A percentile compares a stretch with the other conserved stretches of the same genome.
phyloP scores from a whole-genome alignment of 2,113 vertebrate species.

The Ivindomyrus marchei region DNA sequence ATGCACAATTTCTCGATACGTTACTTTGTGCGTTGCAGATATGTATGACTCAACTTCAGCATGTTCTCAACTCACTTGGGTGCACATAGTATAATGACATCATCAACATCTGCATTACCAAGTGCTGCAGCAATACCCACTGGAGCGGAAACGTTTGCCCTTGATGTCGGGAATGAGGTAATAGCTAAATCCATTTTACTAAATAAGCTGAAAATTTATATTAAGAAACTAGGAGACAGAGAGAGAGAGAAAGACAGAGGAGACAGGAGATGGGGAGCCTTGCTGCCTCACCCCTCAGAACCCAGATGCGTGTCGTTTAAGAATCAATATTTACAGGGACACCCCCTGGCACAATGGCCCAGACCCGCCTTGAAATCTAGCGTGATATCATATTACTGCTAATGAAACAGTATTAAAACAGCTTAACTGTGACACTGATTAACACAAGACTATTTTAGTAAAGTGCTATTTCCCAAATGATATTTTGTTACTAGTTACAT shows the following conservation, averaged over 20 bases:
- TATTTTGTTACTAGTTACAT: background rate
- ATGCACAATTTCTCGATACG: background rate
- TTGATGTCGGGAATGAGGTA: background rate
- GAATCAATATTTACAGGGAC: background rate
- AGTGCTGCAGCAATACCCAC: background rate
- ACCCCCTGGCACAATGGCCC: background rate
- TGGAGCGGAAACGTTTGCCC: background rate
- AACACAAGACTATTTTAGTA: background rate
- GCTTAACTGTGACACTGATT: background rate
- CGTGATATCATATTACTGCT: background rate
- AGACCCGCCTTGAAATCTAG: background rate
- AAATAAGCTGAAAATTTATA: background rate
- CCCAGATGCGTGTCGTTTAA: background rate
- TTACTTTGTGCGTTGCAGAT: background rate
- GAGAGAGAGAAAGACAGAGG: background rate
- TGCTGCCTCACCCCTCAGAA: background rate
- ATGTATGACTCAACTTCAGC: background rate
- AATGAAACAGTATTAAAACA: background rate
- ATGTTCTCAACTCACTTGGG: background rate
- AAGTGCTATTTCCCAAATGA: background rate
- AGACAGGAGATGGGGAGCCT: background rate
- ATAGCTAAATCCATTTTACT: background rate
- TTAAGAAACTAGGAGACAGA: background rate
- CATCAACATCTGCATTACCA: slow-evolving; percentile 8
- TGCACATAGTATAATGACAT: background rate